phyloP scores from a whole-genome alignment of 2,113 vertebrate genomes.

The Talpa occidentalis region DNA sequence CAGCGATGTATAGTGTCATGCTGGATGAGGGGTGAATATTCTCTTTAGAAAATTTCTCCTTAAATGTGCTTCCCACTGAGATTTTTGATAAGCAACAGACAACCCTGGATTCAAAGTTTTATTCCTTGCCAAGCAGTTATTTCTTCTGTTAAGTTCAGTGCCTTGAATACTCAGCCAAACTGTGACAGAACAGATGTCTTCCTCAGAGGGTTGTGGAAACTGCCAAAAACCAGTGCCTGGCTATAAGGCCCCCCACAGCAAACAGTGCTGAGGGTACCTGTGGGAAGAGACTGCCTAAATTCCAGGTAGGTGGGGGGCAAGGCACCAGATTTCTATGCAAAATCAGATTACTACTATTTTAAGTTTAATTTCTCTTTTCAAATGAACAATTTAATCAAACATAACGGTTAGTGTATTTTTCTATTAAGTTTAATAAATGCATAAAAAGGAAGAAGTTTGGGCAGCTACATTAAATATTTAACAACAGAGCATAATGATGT shows the following conservation, averaged over 20 bases:
- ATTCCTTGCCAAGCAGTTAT: neutral
- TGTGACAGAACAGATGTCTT: neutral
- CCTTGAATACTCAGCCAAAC: neutral
- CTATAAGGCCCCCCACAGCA: neutral
- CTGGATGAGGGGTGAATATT: neutral
- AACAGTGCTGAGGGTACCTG: neutral
- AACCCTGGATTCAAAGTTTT: conserved; percentile 10
- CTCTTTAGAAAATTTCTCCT: neutral
- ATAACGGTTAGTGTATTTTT: neutral
- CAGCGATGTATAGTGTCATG: neutral
- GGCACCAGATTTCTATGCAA: neutral
- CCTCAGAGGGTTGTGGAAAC: neutral
- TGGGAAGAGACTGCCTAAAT: neutral
- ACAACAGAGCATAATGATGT: neutral
- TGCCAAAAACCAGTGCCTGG: neutral
- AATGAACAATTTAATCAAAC: neutral
- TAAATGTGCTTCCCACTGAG: neutral
- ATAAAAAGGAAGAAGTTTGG: neutral
- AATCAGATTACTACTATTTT: neutral
- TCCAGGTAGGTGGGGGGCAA: neutral
- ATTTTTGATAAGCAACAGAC: neutral
- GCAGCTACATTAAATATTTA: neutral
- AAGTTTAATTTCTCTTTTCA: neutral
- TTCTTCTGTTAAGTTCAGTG: neutral
- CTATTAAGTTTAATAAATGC: conserved; percentile 16